Evolutionary conservation across 2,113 vertebrate species (phyloP).

Genomic region (Sitta europaea): DNA sequence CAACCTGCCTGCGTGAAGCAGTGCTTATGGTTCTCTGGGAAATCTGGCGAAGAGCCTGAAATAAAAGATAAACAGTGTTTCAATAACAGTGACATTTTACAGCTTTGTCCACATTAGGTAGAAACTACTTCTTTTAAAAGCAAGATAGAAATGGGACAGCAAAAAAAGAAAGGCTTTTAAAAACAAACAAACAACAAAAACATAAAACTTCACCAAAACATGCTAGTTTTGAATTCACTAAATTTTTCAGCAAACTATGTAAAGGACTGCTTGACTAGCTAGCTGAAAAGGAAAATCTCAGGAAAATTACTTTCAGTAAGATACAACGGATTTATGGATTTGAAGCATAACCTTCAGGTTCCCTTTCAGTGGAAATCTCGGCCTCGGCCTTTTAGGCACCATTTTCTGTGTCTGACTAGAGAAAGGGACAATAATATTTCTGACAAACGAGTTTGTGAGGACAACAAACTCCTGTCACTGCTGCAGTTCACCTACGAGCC

Average conservation of each 20-base stretch:
- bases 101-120: background rate
- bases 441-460: background rate
- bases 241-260: background rate
- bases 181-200: background rate
- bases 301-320: background rate
- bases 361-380: accelerated
- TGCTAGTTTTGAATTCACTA: background rate
- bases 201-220: background rate
- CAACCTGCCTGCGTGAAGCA: constrained; percentile 74
- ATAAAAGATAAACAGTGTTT: background rate
- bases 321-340: background rate
- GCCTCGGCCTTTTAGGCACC: background rate
- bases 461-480: background rate
- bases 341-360: background rate
- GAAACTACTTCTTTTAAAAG: background rate
- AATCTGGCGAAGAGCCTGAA: constrained; percentile 80
- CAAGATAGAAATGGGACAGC: accelerated
- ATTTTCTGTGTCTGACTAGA: background rate
- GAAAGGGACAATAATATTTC: accelerated
- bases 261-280: background rate
- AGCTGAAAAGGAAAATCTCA: background rate
- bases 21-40: constrained; percentile 79
- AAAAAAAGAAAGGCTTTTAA: background rate
- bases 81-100: background rate
- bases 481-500: background rate